Evolutionary conservation across 2,888 invertebrate genomes (phyloP).

Genomic region (Heliothis peltigera): DNA sequence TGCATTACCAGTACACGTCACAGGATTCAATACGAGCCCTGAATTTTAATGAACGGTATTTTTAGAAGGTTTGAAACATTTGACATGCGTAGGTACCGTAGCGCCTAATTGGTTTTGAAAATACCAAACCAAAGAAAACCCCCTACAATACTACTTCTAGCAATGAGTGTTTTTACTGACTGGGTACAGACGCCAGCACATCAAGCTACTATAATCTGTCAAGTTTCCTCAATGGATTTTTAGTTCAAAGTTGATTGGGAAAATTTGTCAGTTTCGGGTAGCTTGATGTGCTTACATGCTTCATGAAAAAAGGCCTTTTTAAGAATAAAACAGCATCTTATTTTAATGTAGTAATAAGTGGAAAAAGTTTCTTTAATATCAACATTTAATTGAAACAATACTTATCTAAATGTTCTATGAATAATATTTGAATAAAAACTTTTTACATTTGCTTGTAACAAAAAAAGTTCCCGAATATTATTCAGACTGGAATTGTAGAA

Average conservation of each 20-base stretch:
- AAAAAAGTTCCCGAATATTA: slow-evolving; percentile 2
- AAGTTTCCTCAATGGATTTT: no score
- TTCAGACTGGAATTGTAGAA: neutral
- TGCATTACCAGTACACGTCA: slow-evolving; percentile 29
- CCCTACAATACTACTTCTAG: neutral
- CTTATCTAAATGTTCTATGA: slow-evolving; percentile 2
- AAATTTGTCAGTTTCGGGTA: no score
- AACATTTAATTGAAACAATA: slow-evolving; percentile 1
- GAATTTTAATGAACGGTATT: slow-evolving; percentile 30
- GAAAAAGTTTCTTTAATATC: neutral
- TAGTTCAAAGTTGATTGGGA: no score
- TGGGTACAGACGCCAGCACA: no score
- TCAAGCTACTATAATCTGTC: no score
- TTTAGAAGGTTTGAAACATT: neutral
- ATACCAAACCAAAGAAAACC: neutral
- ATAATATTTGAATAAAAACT: slow-evolving; percentile 1
- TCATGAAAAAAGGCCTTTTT: no score
- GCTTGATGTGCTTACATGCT: no score
- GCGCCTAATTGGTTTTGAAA: neutral
- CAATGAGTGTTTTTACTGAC: neutral
- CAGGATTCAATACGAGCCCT: slow-evolving; percentile 20
- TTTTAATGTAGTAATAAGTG: no score
- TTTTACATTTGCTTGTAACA: neutral
- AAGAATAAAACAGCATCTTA: no score
- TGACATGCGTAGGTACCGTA: neutral